phyloP scores from a whole-genome alignment of 2,113 vertebrate genomes.

The Serilophus lunatus region DNA sequence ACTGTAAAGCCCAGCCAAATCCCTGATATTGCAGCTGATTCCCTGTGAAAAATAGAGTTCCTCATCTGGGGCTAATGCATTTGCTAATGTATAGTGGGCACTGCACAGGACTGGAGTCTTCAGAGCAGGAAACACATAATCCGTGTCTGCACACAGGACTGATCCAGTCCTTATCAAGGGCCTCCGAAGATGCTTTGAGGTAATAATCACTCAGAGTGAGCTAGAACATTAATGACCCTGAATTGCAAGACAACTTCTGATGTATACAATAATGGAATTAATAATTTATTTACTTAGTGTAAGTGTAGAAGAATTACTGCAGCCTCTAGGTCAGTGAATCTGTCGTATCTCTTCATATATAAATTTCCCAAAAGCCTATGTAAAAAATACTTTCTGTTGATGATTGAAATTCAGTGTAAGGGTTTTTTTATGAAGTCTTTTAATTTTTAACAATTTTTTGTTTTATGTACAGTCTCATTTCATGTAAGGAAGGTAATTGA shows the following conservation, averaged over 20 bases:
- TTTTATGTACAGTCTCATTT: background rate
- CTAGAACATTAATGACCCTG: background rate
- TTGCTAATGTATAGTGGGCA: background rate
- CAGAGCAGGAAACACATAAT: background rate
- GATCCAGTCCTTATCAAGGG: background rate
- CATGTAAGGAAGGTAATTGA: background rate
- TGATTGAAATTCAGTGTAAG: background rate
- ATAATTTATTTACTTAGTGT: background rate
- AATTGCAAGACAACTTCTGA: background rate
- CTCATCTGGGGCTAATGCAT: background rate
- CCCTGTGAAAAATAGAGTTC: background rate
- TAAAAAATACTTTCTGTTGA: background rate
- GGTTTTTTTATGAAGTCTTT: background rate
- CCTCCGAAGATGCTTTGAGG: background rate
- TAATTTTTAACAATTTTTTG: background rate
- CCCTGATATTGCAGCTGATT: background rate
- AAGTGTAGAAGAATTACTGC: background rate
- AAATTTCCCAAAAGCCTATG: background rate
- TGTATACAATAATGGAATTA: background rate
- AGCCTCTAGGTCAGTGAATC: background rate
- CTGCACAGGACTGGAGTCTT: rapidly evolving
- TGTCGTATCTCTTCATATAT: background rate
- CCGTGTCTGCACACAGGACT: rapidly evolving
- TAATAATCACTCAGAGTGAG: background rate
- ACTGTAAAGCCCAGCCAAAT: background rate